Base-by-base conservation (phyloP, 2,797 vertebrate genomes). In the Acanthurus tractus region DNA sequence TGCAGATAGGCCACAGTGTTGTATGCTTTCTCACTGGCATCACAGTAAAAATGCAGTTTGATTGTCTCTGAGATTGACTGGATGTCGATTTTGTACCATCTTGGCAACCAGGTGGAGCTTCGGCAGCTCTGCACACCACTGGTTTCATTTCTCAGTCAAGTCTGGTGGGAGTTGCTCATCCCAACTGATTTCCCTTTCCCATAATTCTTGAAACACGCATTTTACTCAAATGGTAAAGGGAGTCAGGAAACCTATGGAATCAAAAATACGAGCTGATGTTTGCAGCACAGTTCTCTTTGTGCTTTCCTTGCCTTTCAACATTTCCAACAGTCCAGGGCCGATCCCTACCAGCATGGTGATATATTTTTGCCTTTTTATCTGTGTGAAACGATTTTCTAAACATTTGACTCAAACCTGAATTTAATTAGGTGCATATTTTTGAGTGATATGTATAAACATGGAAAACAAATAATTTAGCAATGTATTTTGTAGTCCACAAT, bases 181-280 rank as follows among this genome's bases (percentile, higher is more conserved):
- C 80, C 78, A 80, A 18, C 42, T 6, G 4, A 85, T 34, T n/a
- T 67, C 77, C n/a, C 17, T 70, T 6, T 83, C 65, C 70, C 81
- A 86, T 55, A 86, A 13, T 36, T 77, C 72, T 64, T 89, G 72
- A n/a, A 85, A 83, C 7, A 83, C 34, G 1, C 57, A 72, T n/a
- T 86, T 86, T 0, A 75, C 70, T 6, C 67, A 3, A 1, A 79
- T 50, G 2, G 78, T 85, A 3, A 87, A 85, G 0, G 65, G 82
- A 18, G 61, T 69, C 8, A 88, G 48, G 23, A 83, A 74, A 0
- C 57, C 66, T 0, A 83, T 52, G 0, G 69, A 65, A 15, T 85
- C 75, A 40, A 76, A 88, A 0, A 77, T 76, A 1, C 50, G 4
- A 2, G 64, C 50, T 45, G 74, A 76, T 12, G 40, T 58, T 18